phyloP scores from a whole-genome alignment of 2,888 invertebrate genomes.

The Sclerodermus sp. region DNA sequence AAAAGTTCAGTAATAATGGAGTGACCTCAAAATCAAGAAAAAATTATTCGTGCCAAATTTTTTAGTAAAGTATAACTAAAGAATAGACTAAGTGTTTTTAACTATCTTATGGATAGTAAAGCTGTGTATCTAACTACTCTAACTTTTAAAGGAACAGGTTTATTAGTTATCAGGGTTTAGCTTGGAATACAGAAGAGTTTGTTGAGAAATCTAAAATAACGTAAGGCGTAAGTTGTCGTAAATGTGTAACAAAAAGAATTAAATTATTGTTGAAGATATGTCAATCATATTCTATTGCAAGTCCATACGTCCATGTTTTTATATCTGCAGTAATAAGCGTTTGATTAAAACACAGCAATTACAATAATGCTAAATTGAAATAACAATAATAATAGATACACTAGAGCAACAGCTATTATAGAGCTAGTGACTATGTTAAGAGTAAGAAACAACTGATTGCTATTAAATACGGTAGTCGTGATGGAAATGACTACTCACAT shows the following conservation, averaged over 20 bases:
- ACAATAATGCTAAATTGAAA: conserved; percentile 3
- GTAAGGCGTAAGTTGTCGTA: conserved; percentile 1
- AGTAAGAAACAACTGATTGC: background rate
- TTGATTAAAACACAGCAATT: conserved; percentile 10
- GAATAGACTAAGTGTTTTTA: too few species aligned
- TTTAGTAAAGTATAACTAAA: conserved; percentile 2
- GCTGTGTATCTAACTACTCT: too few species aligned
- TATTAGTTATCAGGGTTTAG: background rate
- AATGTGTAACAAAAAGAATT: background rate
- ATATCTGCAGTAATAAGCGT: conserved; percentile 23
- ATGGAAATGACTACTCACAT: background rate
- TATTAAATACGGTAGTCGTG: background rate
- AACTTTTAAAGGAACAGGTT: too few species aligned
- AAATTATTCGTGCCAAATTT: conserved; percentile 28
- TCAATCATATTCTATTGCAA: conserved; percentile 33
- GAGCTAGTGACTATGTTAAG: background rate
- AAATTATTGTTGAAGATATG: conserved; percentile 30
- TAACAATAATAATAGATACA: conserved; percentile 26
- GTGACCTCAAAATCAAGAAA: conserved; percentile 11
- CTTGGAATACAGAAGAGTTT: conserved; percentile 8
- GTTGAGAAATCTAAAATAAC: conserved; percentile 8
- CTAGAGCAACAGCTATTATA: conserved; percentile 12
- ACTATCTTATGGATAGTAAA: too few species aligned
- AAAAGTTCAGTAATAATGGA: conserved; percentile 2
- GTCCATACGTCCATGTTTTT: conserved; percentile 43